These are phyloP conservation scores for Bombus confusus DNA, from an alignment of 1,140 invertebrate genomes.

Conservation along the genomic window DNA sequence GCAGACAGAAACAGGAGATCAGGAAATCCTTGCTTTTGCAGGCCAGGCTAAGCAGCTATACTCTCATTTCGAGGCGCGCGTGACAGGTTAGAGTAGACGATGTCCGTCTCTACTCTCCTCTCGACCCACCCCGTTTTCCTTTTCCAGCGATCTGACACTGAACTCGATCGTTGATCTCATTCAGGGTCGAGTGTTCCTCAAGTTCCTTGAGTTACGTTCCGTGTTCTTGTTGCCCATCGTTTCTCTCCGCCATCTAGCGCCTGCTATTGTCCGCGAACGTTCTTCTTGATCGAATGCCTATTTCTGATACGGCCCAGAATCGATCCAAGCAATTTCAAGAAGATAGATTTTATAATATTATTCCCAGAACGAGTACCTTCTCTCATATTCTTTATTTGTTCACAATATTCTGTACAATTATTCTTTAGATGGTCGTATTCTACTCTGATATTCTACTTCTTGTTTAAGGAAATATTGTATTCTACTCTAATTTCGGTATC, in stretches of 20 bases:
- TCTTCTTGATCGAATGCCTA: background rate
- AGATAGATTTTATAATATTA: background rate
- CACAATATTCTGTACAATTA: background rate
- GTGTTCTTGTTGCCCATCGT: slow-evolving; percentile 7
- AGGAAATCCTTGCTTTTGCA: slow-evolving; percentile 36
- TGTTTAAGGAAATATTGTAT: too few species aligned
- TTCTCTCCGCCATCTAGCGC: background rate
- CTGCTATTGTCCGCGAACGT: background rate
- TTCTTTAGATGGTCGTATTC: background rate
- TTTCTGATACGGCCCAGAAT: background rate
- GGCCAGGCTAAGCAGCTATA: slow-evolving; percentile 14
- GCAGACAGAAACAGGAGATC: background rate
- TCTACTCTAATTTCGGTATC: too few species aligned
- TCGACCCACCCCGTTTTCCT: slow-evolving; percentile 42
- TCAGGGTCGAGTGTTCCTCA: slow-evolving; percentile 53
- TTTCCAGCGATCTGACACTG: slow-evolving; percentile 55
- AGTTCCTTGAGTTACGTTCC: slow-evolving; percentile 37
- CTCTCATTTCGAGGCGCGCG: slow-evolving; percentile 50
- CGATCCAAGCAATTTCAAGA: background rate
- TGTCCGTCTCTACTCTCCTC: slow-evolving; percentile 42
- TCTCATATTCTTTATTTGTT: background rate
- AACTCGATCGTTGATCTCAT: slow-evolving; percentile 57
- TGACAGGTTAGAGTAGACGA: slow-evolving; percentile 42
- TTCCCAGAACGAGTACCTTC: background rate
- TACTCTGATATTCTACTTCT: background rate